Percentiles rank a stretch among this genome's conserved stretches.
phyloP scores from a whole-genome alignment of 1,140 invertebrate species.

The Mamestra configurata region DNA sequence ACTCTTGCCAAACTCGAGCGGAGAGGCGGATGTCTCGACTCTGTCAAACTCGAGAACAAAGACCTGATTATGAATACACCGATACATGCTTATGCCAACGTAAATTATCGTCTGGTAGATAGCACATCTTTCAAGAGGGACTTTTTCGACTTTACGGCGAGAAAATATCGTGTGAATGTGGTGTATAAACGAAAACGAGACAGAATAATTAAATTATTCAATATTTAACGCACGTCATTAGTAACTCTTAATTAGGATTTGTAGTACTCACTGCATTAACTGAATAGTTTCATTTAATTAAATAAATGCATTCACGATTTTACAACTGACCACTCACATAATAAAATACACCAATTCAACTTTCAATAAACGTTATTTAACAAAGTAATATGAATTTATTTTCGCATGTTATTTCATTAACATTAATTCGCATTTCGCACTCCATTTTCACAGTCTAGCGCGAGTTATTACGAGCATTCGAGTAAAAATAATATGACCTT shows the following conservation, averaged over 20 bases:
- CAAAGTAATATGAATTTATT: not conserved
- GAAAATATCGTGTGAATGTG: too few relatives aligned
- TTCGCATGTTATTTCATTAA: slow-evolving; percentile 9
- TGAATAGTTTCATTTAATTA: not conserved
- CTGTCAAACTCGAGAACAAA: slow-evolving; percentile 78
- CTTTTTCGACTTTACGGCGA: not conserved
- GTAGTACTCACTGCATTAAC: not conserved
- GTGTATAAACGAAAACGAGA: too few relatives aligned
- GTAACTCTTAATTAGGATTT: not conserved
- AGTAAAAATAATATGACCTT: slow-evolving; percentile 53
- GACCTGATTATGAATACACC: slow-evolving; percentile 70
- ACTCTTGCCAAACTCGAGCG: slow-evolving; percentile 81
- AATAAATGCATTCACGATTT: not conserved
- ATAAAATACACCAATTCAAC: not conserved
- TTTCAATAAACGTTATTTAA: not conserved
- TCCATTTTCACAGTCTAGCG: slow-evolving; percentile 29
- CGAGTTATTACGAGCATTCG: slow-evolving; percentile 26
- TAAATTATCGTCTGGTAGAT: slow-evolving; percentile 24
- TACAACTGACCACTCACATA: not conserved
- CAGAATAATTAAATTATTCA: too few relatives aligned
- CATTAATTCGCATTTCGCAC: slow-evolving; percentile 11
- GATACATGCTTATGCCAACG: slow-evolving; percentile 39
- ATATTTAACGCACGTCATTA: too few relatives aligned
- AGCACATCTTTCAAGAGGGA: not conserved
- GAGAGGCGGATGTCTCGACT: slow-evolving; percentile 77